Evolutionary conservation across 2,888 invertebrate species (phyloP).

Genomic region (Alloplasta piceator): DNA sequence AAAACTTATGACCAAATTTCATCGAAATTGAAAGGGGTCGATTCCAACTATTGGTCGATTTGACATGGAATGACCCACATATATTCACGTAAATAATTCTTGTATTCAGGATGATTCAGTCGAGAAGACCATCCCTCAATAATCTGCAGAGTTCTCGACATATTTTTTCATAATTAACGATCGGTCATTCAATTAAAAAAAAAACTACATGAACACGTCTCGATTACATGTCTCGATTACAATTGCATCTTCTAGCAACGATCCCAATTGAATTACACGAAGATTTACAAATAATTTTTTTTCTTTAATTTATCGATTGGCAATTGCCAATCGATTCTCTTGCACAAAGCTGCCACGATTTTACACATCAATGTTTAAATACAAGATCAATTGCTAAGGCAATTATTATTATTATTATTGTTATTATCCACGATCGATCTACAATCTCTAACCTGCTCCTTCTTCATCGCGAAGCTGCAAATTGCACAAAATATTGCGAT

Average conservation of each 20-base stretch:
- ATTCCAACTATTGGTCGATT: too few relatives aligned
- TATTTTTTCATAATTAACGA: background rate
- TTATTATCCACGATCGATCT: constrained; percentile 4
- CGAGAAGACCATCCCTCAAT: background rate
- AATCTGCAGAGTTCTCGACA: background rate
- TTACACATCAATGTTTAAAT: background rate
- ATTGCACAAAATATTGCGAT: constrained; percentile 1
- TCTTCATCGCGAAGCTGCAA: background rate
- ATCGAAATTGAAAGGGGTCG: too few relatives aligned
- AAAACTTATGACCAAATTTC: too few relatives aligned
- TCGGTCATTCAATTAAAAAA: too few relatives aligned
- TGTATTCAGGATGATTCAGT: background rate
- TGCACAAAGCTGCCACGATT: constrained; percentile 4
- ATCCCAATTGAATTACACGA: too few relatives aligned
- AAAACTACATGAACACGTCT: too few relatives aligned
- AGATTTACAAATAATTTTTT: background rate
- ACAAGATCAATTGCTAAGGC: background rate
- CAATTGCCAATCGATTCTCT: background rate
- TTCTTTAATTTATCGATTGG: constrained; percentile 21
- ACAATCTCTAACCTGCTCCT: background rate
- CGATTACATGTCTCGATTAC: too few relatives aligned
- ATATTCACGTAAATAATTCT: background rate
- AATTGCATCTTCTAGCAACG: too few relatives aligned
- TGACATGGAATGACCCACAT: too few relatives aligned
- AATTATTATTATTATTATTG: too few relatives aligned